These are phyloP conservation scores for Betta splendens DNA, from an alignment of 2,797 vertebrate species.

Conservation along the genomic window DNA sequence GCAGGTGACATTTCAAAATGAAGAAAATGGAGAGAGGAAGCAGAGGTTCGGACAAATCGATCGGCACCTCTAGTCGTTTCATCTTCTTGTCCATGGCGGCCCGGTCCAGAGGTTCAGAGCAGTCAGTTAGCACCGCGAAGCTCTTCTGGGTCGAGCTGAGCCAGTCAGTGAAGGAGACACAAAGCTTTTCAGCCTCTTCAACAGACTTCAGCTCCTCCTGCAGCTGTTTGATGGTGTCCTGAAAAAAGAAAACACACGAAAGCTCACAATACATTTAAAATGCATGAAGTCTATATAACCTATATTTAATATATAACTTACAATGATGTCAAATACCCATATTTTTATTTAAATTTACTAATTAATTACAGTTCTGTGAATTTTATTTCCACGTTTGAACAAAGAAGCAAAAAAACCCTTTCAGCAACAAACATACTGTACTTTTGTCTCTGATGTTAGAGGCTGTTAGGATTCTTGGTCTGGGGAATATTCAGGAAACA, in stretches of 20 bases:
- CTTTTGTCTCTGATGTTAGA: constrained; percentile 5
- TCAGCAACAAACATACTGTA: neutral
- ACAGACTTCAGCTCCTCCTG: constrained; percentile 91
- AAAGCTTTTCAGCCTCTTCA: constrained; percentile 88
- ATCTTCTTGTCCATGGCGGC: constrained; percentile 88
- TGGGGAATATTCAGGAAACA: constrained; percentile 39
- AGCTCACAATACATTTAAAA: too few relatives aligned
- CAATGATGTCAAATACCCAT: neutral
- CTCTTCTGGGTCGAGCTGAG: constrained; percentile 84
- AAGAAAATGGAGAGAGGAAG: too few relatives aligned
- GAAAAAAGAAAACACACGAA: too few relatives aligned
- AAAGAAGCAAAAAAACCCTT: neutral
- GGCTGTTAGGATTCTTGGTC: constrained; percentile 5
- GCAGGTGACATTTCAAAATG: too few relatives aligned
- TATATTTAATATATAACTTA: neutral
- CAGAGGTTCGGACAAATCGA: neutral
- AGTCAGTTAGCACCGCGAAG: constrained; percentile 81
- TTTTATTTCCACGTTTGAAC: neutral
- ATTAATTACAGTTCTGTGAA: too few relatives aligned
- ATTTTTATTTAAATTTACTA: too few relatives aligned
- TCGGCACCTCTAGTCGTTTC: constrained; percentile 91
- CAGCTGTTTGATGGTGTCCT: constrained; percentile 93
- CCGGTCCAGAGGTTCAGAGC: constrained; percentile 85
- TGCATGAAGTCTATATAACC: neutral
- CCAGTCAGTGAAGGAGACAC: constrained; percentile 89